Conservation (phyloP, 2,797 vertebrate species). For the Spondyliosoma cantharus region DNA sequence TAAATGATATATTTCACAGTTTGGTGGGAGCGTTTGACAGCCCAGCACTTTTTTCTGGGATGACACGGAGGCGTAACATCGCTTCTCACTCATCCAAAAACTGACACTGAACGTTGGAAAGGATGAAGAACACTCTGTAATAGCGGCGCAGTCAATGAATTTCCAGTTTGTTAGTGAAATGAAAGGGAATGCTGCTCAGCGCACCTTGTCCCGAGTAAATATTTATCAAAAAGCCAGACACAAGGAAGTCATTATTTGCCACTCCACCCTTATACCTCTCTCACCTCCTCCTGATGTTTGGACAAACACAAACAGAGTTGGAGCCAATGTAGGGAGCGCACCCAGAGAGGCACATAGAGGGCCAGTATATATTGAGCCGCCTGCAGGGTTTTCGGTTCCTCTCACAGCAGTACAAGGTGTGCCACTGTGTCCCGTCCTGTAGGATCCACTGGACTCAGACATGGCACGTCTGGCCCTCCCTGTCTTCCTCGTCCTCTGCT, state of each 20-base stretch:
- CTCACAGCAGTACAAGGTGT: slow-evolving; percentile 66
- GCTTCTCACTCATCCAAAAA: slow-evolving; percentile 32
- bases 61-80: not conserved
- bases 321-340: slow-evolving; percentile 77
- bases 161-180: slow-evolving; percentile 78
- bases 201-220: slow-evolving; percentile 80
- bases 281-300: slow-evolving; percentile 80
- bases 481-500: slow-evolving; percentile 85
- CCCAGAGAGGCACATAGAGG: slow-evolving; percentile 79
- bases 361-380: slow-evolving; percentile 77
- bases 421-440: slow-evolving; percentile 63
- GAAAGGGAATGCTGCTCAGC: slow-evolving; percentile 73
- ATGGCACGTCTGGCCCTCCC: slow-evolving; percentile 88
- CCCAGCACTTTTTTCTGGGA: slow-evolving; percentile 3
- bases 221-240: slow-evolving; percentile 84
- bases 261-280: slow-evolving; percentile 77
- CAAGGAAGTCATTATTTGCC: slow-evolving; percentile 87
- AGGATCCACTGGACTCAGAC: slow-evolving; percentile 63
- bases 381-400: slow-evolving; percentile 62
- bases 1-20: not conserved
- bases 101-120: not conserved
- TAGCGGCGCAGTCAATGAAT: slow-evolving; percentile 68
- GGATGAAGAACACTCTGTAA: slow-evolving; percentile 57
- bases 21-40: not conserved
- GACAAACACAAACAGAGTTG: slow-evolving; percentile 75